Evolutionary conservation across 2,888 invertebrate genomes (phyloP), one percentile per base, ranked within the genome.

Genomic region (Drosophila dives): DNA sequence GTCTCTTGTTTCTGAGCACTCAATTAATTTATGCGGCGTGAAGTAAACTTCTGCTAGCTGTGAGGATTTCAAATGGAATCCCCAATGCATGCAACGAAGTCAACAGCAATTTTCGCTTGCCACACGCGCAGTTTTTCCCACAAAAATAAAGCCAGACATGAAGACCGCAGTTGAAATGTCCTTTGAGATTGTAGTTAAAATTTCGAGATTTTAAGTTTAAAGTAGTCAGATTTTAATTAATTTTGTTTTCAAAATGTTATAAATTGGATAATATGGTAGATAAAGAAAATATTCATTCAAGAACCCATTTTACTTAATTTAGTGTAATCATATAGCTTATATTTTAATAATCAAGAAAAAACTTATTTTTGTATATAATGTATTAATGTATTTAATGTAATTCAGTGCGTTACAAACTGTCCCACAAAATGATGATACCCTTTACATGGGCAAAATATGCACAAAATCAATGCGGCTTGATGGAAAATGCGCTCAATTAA

Each of bases 21-120:
- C 82, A 81, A 81, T 85, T 86, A 86, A 86, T 84, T 83, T 86
- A 86, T 85, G 84, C 83, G 83, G 75, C 72, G 82, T 72, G 74
- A 78, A 80, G 72, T 74, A 58, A 80, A 85, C 66, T 83, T 64
- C 48, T 40, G 11, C 42, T 50, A 10, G 50, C 29, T 33, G 26
- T 51, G 48, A 45, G 61, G 45, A 70, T 75, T 80, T 70, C 64
- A 80, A 74, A 75, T 70, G 54, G 59, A 75, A 23, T 23, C 20
- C 8, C 45, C 20, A 23, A 75, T 54, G 49, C 58, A 62, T 64
- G 36, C 23, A 42, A 23, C 33, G 2, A 29, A 63, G 36, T 55
- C 54, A 72, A 65, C 50, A 33, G 53, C 49, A 64, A 64, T 55
- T 75, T 75, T 54, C 63, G 45, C 17, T 48, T 29, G 45, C 64